Conservation (phyloP, 2,113 vertebrate genomes). For the Onychostruthus taczanowskii region DNA sequence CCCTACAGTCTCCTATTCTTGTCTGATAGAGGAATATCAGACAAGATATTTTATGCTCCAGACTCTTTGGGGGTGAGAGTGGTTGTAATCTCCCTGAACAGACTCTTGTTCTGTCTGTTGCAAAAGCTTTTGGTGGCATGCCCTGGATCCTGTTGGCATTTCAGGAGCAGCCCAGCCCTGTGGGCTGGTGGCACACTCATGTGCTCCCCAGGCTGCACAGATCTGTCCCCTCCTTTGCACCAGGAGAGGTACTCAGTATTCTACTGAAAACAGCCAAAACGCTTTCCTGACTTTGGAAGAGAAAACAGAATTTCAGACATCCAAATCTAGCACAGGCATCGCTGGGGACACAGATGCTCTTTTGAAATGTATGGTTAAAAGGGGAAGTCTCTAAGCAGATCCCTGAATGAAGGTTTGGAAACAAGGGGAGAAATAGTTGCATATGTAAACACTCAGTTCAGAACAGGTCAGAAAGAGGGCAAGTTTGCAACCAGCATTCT, state of each 20-base stretch:
- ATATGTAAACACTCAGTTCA: background rate
- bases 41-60: background rate
- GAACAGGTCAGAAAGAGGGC: background rate
- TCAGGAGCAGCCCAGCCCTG: background rate
- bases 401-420: background rate
- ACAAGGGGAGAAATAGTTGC: background rate
- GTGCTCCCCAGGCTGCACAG: background rate
- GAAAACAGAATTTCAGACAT: background rate
- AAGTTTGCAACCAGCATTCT: background rate
- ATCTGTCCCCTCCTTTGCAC: background rate
- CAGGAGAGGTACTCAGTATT: rapidly evolving
- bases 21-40: background rate
- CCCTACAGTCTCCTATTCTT: background rate
- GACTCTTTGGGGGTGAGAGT: background rate
- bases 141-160: background rate
- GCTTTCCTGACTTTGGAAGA: background rate
- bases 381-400: background rate
- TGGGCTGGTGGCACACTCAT: background rate
- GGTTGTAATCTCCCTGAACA: background rate
- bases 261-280: background rate
- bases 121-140: background rate
- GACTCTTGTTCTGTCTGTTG: background rate
- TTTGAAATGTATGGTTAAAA: background rate
- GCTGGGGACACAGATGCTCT: rapidly evolving
- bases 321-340: background rate